phyloP scores from a whole-genome alignment of 2,888 invertebrate genomes.

The Agrochola lota region DNA sequence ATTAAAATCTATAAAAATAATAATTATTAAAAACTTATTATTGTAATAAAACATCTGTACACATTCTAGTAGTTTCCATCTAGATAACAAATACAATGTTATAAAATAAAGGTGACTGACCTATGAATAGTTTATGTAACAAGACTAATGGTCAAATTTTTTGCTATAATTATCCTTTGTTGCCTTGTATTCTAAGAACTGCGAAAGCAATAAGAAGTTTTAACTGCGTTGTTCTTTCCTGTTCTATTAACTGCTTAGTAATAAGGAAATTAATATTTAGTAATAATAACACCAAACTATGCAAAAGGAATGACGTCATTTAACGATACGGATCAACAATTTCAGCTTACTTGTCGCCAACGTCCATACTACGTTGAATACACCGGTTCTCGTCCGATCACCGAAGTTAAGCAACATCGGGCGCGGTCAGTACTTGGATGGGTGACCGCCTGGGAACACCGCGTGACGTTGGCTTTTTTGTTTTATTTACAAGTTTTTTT shows the following conservation, averaged over 20 bases:
- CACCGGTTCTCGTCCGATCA: slow-evolving; percentile 89
- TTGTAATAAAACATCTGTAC: background rate
- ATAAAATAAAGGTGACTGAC: slow-evolving; percentile 7
- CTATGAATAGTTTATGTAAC: background rate
- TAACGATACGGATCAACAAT: background rate
- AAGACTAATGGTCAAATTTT: slow-evolving; percentile 14
- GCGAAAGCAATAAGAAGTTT: slow-evolving; percentile 2
- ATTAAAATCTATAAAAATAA: background rate
- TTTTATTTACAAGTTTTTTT: background rate
- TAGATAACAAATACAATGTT: background rate
- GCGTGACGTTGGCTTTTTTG: slow-evolving; percentile 83
- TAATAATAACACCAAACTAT: background rate
- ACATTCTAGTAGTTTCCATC: background rate
- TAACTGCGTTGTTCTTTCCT: background rate
- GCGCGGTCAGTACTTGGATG: slow-evolving; percentile 89
- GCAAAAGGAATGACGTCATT: background rate
- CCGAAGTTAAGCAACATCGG: slow-evolving; percentile 89
- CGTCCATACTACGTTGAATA: slow-evolving; percentile 86
- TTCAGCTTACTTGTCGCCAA: slow-evolving; percentile 27
- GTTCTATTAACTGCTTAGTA: background rate
- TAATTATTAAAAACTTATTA: background rate
- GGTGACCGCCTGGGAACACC: slow-evolving; percentile 88
- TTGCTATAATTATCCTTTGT: slow-evolving; percentile 47
- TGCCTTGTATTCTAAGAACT: slow-evolving; percentile 20
- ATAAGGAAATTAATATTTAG: background rate